Base-by-base conservation (phyloP, 2,797 vertebrate genomes). In the Falco peregrinus region DNA sequence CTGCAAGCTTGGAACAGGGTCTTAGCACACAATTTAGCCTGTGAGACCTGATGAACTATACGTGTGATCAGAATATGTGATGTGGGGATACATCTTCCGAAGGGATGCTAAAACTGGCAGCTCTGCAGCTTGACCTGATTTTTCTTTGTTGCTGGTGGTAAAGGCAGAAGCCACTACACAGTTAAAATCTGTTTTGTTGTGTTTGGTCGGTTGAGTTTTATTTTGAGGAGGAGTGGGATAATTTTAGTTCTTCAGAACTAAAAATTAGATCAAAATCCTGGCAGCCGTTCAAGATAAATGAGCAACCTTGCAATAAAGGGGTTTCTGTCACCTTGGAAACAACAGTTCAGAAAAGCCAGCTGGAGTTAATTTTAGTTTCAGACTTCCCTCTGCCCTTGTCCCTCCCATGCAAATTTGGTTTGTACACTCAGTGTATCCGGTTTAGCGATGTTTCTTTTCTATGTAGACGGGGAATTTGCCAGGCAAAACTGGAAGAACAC, bases 1-100 rank as follows among this genome's bases (percentile, higher is more conserved):
- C 96, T 97, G 96, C 89, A 87, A 91, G 93, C 96, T 95, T 96
- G 94, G 94, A 96, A 97, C 92, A 93, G 97, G 96, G 96, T 97
- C 97, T 98, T 98, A 98, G 98, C 92, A 37, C 50, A 31, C 33
- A 22, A 35, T 43, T 82, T 54, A 63, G 50, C 37, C 64, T 56
- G 26, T 31, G 33, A 87, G 39, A 53, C 19, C 20, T 26, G 56
- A 63, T 61, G 70, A 78, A 73, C 33, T n/a, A 4, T 11, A 43
- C 56, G 19, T 1, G 3, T n/a, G 20, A 76, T 71, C 19, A 54
- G n/a, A 89, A 65, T 18, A 11, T 41, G 53, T 47, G 50, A 0
- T 59, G 21, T 79, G 80, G 29, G 45, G 28, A 39, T 47, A 28
- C 4, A 4, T 59, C 75, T 68, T 75, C 84, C 35, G 59, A 86